Evolutionary conservation across 2,113 vertebrate species (phyloP).

Genomic region (Mustela lutreola): DNA sequence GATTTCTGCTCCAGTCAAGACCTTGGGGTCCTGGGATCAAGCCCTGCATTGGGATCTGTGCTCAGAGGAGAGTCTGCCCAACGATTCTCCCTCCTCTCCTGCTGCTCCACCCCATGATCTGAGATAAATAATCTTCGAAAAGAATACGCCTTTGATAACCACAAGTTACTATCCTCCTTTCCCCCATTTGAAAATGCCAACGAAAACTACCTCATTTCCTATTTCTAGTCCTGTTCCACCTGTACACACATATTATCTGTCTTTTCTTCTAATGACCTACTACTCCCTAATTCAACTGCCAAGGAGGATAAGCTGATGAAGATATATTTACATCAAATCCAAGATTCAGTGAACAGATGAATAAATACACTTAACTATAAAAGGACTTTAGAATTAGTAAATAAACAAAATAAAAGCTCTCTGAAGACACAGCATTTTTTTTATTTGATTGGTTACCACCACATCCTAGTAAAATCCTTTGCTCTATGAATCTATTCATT

Average conservation of each 20-base stretch:
- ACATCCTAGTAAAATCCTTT: constrained; percentile 31
- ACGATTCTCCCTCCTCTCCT: not conserved
- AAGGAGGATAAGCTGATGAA: not conserved
- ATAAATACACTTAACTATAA: constrained; percentile 10
- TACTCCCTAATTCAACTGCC: not conserved
- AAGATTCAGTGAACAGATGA: not conserved
- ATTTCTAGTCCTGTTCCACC: not conserved
- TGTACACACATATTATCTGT: not conserved
- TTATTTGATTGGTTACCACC: not conserved
- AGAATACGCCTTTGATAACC: not conserved
- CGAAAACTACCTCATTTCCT: not conserved
- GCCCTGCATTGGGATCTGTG: not conserved
- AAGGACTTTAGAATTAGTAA: constrained; percentile 1
- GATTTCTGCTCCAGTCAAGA: not conserved
- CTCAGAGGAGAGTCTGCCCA: not conserved
- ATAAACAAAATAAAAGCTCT: not conserved
- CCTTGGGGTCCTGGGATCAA: not conserved
- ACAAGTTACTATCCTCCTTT: not conserved
- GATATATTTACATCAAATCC: not conserved
- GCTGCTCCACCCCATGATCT: not conserved
- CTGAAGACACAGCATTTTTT: not conserved
- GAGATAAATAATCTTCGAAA: not conserved
- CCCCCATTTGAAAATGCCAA: not conserved
- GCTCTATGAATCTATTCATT: not conserved
- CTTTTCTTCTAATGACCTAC: not conserved